phyloP scores from a whole-genome alignment of 2,888 invertebrate genomes.

The Matsumyia berberina region DNA sequence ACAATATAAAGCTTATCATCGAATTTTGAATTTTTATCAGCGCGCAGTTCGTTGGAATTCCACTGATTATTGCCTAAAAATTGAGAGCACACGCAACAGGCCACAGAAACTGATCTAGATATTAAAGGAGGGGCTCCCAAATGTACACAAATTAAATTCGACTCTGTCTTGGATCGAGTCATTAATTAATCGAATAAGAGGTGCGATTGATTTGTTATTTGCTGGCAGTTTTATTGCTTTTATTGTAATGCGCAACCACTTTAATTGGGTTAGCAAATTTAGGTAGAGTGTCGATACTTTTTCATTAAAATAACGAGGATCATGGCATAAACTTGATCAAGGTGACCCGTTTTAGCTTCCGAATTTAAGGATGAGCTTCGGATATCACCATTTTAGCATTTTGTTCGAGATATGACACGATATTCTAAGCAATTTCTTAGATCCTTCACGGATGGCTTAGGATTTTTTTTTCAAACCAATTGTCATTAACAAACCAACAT shows the following conservation, averaged over 20 bases:
- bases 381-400: too few relatives aligned
- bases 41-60: conserved; percentile 9
- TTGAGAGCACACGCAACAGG: conserved; percentile 8
- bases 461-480: background rate
- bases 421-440: too few relatives aligned
- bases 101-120: conserved; percentile 34
- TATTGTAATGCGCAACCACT: conserved; percentile 17
- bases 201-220: conserved; percentile 19
- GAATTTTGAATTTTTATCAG: conserved; percentile 51
- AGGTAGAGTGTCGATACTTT: too few relatives aligned
- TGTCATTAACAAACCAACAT: conserved; percentile 4
- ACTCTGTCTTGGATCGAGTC: background rate
- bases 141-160: background rate
- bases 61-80: conserved; percentile 18
- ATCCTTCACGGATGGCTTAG: too few relatives aligned
- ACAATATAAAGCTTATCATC: conserved; percentile 45
- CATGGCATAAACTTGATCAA: too few relatives aligned
- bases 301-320: too few relatives aligned
- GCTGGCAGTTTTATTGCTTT: background rate
- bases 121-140: conserved; percentile 20
- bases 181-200: background rate
- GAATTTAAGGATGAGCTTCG: too few relatives aligned
- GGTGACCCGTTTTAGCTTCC: too few relatives aligned
- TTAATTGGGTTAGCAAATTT: conserved; percentile 5
- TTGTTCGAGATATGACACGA: too few relatives aligned